Evolutionary conservation across 1,140 invertebrate genomes (phyloP), one percentile per base, ranked within the genome.

Genomic region (Lepidurus apus): DNA sequence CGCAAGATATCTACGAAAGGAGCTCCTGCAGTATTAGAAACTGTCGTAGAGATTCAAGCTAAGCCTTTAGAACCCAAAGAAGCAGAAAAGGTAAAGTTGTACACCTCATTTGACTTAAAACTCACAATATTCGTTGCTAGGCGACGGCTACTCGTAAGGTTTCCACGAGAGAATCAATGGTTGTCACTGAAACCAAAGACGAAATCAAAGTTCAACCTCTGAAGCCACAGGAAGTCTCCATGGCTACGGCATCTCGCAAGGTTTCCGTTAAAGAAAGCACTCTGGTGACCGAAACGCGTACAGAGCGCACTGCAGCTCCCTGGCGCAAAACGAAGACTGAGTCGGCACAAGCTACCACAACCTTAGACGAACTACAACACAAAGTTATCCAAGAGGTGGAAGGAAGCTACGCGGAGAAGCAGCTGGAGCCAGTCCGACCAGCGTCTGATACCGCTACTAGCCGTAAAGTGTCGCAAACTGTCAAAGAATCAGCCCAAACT

Each of bases 381-480:
- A 43, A 80, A 74, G n/a, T 73, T 76, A 79, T 80, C 74, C 74
- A 77, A 76, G 44, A 74, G 65, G 42, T 80, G 45, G 74, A 80
- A 77, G 73, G 45, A 17, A 78, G 42, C 75, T 80, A 76, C 34
- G 10, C 11, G 13, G 78, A 79, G 26, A 75, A 79, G 74, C 78
- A 79, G 24, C 78, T 79, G 26, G 78, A 77, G n/a, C 75, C 43
- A 47, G 78, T 79, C n/a, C 17, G 24, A 74, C 74, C 78, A n/a
- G 6, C 42, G 42, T 47, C 75, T n/a, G 42, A 10, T 26, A 77
- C 43, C 24, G 43, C 75, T 45, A 47, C 43, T 11, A 47, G 1
- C 47, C 75, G 47, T 17, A 42, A 77, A 21, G 47, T 47, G 13
- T 47, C 34, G 1, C 26, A 47, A 77, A 77, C 42, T 43, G 43